Evolutionary conservation across 35 echinoderm and acorn worm genomes (phyloP).

Genomic region (Apostichopus parvimensis): DNA sequence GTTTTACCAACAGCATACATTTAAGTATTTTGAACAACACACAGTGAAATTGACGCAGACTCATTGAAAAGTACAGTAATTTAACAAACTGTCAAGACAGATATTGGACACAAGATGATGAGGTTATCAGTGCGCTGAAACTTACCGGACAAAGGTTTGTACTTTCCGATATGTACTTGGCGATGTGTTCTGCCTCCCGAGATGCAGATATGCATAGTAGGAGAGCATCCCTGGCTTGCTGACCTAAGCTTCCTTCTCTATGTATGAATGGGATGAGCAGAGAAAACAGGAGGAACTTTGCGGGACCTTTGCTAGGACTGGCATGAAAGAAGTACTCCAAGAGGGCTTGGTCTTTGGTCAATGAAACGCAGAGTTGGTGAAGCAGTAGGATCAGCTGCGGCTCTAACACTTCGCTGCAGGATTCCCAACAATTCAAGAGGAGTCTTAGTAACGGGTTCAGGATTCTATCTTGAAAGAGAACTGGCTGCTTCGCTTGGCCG

Average conservation of each 20-base stretch:
- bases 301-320: conserved; percentile 96
- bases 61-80: too few species aligned
- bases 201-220: conserved; percentile 95
- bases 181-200: conserved; percentile 76
- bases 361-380: conserved; percentile 86
- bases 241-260: conserved; percentile 82
- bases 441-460: conserved; percentile 84
- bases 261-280: conserved; percentile 96
- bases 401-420: conserved; percentile 71
- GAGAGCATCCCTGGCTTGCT: conserved; percentile 93
- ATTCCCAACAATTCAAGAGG: conserved; percentile 74
- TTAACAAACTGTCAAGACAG: too few species aligned
- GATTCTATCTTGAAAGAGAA: conserved; percentile 81
- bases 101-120: too few species aligned
- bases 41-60: too few species aligned
- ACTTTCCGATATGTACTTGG: conserved; percentile 94
- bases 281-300: conserved; percentile 97
- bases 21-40: too few species aligned
- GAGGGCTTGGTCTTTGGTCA: conserved; percentile 78
- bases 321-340: conserved; percentile 97
- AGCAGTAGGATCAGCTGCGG: conserved; percentile 79
- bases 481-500: conserved; percentile 79
- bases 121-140: neutral
- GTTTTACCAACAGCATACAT: too few species aligned
- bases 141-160: conserved; percentile 98